Percentiles rank a stretch among this genome's conserved stretches.
These are phyloP conservation scores for Halesus radiatus DNA, from an alignment of 1,140 invertebrate species.

Conservation along the genomic window DNA sequence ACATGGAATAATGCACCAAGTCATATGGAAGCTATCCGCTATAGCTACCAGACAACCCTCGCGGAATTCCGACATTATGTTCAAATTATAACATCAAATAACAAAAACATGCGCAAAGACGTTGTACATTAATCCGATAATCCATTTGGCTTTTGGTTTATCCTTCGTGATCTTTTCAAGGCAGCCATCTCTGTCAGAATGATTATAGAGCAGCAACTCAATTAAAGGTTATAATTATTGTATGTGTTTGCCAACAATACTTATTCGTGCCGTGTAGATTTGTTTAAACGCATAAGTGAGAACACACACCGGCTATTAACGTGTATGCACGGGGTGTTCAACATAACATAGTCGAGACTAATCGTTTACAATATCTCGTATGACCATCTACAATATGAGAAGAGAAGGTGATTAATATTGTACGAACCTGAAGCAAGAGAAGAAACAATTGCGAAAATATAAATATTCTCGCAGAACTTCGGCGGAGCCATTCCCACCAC, in stretches of 20 bases:
- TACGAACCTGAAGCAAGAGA: background rate
- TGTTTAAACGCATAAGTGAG: background rate
- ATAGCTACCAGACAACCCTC: background rate
- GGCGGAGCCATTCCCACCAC: conserved; percentile 3
- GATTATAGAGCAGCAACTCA: too few relatives aligned
- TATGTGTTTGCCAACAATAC: too few relatives aligned
- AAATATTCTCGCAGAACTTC: conserved; percentile 18
- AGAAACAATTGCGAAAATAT: conserved; percentile 2
- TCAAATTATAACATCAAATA: too few relatives aligned
- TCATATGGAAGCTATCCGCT: background rate
- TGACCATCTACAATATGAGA: conserved; percentile 16
- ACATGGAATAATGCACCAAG: background rate
- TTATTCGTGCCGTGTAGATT: too few relatives aligned
- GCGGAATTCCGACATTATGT: too few relatives aligned
- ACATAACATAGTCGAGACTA: background rate
- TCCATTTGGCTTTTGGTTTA: too few relatives aligned
- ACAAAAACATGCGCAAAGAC: too few relatives aligned
- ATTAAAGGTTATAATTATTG: too few relatives aligned
- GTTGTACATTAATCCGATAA: too few relatives aligned
- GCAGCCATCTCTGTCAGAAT: too few relatives aligned
- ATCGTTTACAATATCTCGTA: background rate
- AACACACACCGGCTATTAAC: background rate
- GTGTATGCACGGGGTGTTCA: background rate
- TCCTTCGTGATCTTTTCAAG: too few relatives aligned
- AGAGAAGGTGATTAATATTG: background rate